Conservation (phyloP, 1,140 invertebrate genomes). For the Brachionus koreanus region DNA sequence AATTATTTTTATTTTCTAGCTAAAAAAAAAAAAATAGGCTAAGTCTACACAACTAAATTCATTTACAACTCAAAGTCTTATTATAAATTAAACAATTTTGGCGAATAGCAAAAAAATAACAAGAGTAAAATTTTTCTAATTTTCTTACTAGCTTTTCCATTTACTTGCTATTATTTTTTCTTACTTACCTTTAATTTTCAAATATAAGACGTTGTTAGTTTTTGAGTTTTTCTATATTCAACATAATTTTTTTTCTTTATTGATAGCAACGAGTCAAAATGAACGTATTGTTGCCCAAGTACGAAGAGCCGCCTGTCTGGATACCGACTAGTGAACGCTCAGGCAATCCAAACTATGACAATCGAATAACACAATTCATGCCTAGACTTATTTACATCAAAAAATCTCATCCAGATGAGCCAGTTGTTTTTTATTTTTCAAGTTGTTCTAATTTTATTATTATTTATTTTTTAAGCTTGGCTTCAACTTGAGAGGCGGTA, state of each 20-base stretch:
- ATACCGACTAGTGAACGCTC: background rate
- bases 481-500: slow-evolving; percentile 10
- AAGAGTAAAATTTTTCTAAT: background rate
- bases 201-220: background rate
- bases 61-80: background rate
- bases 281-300: slow-evolving; percentile 3
- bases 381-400: slow-evolving; percentile 37
- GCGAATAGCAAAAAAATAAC: background rate
- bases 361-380: slow-evolving; percentile 39
- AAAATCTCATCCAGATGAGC: slow-evolving; percentile 24
- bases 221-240: background rate
- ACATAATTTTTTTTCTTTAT: slow-evolving; percentile 17
- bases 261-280: background rate
- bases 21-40: background rate
- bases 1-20: background rate
- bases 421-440: background rate
- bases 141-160: too few species aligned
- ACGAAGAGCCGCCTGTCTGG: slow-evolving; percentile 25
- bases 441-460: background rate
- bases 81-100: slow-evolving; percentile 9
- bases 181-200: slow-evolving; percentile 14
- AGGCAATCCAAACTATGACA: slow-evolving; percentile 5
- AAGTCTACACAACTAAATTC: background rate
- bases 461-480: slow-evolving; percentile 4
- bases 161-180: background rate